Base-by-base conservation (phyloP, 2,888 invertebrate genomes). In the Buathra laborator region DNA sequence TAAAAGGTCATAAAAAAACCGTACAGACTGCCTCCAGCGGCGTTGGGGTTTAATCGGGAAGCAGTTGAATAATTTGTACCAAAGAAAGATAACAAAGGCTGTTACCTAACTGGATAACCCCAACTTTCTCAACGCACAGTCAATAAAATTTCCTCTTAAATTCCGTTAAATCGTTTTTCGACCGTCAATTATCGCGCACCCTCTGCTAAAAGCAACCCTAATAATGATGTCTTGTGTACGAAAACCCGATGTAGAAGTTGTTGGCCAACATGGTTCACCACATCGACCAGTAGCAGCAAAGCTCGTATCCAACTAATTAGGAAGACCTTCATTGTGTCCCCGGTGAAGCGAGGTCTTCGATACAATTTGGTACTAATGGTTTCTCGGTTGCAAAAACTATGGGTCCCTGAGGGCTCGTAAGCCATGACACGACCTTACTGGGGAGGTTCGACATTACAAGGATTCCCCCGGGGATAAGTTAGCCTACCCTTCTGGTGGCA, bases 331-430 rank as follows among this genome's bases (percentile, higher is more conserved):
- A 74, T 71, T 81, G 68, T 24, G n/a, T 51, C 76, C 76, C 76
- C 12, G 14, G 62, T 2, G 72, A 70, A 66, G 56, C 19, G 43
- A 16, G 56, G 19, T 80, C 74, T 67, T 14, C 78, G 84, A 81
- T 85, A 81, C 81, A 85, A 85, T 80, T 85, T 82, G 75, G 75
- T 59, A 67, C 79, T 79, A 85, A 79, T 79, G 82, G 79, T 75
- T 79, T 75, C 75, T n/a, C 53, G 59, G 75, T 76, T 79, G 44
- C 59, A 66, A 66, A 70, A 71, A 51, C 44, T 71, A 85, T 66
- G 59, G 43, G 53, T 59, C 82, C 66, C 71, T 37, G 37, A 62
- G 43, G 82, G 75, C 82, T 82, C 81, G 82, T 85, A 66, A 82
- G 75, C 66, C 66, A 79, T 71, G 43, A 37, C 64, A 68, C 53